Percentiles rank a stretch among this genome's conserved stretches.
Conservation (phyloP, 2,797 vertebrate species). For the Hyperoplus lanceolatus region DNA sequence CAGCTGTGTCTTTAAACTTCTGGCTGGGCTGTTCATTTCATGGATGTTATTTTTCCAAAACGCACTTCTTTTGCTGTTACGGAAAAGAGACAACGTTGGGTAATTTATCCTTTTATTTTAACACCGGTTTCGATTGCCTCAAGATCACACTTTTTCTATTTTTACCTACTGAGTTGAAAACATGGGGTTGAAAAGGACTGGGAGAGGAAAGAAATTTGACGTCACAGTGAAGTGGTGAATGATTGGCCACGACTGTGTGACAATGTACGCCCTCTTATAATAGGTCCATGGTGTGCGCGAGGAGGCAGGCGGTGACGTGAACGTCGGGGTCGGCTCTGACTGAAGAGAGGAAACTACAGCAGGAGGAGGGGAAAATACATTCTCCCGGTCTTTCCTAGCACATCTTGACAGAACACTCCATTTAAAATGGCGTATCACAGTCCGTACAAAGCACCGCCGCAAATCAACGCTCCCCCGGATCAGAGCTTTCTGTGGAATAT, state of each 20-base stretch:
- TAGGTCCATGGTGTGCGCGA: constrained; percentile 49
- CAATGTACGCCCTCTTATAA: no score
- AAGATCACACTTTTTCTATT: constrained; percentile 36
- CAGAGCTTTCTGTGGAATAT: constrained; percentile 89
- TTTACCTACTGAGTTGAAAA: constrained; percentile 13
- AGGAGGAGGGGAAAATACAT: constrained; percentile 16
- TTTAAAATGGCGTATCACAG: constrained; percentile 87
- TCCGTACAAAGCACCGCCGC: constrained; percentile 83
- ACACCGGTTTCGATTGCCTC: rapidly evolving
- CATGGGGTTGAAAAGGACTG: neutral
- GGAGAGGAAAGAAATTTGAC: constrained; percentile 53
- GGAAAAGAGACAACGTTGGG: neutral
- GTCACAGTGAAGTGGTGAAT: constrained; percentile 72
- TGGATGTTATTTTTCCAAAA: neutral
- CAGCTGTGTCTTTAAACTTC: neutral
- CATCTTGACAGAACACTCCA: constrained; percentile 26
- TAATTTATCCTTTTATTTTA: neutral
- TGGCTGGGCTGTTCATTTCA: neutral
- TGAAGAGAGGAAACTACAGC: constrained; percentile 59
- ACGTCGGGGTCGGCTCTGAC: constrained; percentile 64
- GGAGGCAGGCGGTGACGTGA: constrained; percentile 48
- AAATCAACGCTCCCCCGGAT: constrained; percentile 81
- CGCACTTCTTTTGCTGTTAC: neutral
- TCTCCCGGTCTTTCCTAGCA: constrained; percentile 11
- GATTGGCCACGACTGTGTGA: constrained; percentile 77